phyloP scores from a whole-genome alignment of 2,797 vertebrate genomes.

The Poecilia velifera region DNA sequence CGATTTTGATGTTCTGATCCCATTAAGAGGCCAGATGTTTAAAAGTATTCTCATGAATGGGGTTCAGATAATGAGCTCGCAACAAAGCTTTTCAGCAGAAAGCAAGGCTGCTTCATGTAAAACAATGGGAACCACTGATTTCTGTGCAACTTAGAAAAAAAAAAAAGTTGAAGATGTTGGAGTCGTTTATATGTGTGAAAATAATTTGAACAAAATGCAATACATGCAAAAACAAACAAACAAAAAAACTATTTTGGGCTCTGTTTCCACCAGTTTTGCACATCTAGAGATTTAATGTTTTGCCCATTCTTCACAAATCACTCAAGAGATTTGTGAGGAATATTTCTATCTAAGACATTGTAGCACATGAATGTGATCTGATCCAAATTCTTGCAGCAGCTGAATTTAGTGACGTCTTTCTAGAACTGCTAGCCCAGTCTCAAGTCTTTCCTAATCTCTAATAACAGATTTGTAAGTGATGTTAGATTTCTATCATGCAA shows the following conservation, averaged over 20 bases:
- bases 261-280: neutral
- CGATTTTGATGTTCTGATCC: slow-evolving; percentile 76
- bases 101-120: slow-evolving; percentile 38
- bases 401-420: neutral
- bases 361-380: neutral
- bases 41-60: slow-evolving; percentile 75
- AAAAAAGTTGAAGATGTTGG: slow-evolving; percentile 12
- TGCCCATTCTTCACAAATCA: neutral
- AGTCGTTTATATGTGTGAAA: neutral
- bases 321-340: neutral
- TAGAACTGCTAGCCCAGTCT: neutral
- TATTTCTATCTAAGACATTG: neutral
- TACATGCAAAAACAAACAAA: neutral
- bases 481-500: no score
- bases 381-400: neutral
- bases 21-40: slow-evolving; percentile 81
- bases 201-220: neutral
- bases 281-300: neutral
- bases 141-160: slow-evolving; percentile 23
- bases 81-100: slow-evolving; percentile 35
- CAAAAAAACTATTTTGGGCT: neutral
- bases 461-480: no score
- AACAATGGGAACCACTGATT: slow-evolving; percentile 48
- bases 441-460: neutral
- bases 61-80: slow-evolving; percentile 71